Conservation (phyloP, 1,140 invertebrate genomes). For the Mycetomoellerius zeteki region DNA sequence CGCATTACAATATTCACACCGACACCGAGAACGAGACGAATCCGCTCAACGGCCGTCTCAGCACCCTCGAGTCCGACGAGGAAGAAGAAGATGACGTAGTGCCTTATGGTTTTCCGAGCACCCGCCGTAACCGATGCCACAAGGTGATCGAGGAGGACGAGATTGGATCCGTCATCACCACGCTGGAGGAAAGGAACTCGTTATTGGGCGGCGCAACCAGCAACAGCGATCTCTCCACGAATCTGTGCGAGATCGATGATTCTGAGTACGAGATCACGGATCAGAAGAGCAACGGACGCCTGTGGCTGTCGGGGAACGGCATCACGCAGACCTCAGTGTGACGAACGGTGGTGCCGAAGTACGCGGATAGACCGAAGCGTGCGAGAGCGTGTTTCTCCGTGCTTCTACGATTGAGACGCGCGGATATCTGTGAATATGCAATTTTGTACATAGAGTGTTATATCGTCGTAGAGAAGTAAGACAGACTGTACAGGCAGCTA, state of each 20-base stretch:
- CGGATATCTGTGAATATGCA: constrained; percentile 78
- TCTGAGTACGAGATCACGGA: constrained; percentile 91
- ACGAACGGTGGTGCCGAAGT: constrained; percentile 79
- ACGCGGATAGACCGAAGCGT: constrained; percentile 60
- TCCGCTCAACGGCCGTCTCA: constrained; percentile 85
- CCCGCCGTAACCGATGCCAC: constrained; percentile 87
- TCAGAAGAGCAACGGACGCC: constrained; percentile 86
- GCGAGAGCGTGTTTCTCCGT: constrained; percentile 67
- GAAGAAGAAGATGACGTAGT: constrained; percentile 89
- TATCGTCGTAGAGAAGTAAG: constrained; percentile 72
- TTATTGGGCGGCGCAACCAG: constrained; percentile 91
- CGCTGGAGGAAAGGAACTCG: constrained; percentile 91
- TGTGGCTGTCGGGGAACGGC: constrained; percentile 85
- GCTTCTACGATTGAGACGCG: constrained; percentile 71
- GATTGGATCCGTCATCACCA: constrained; percentile 88
- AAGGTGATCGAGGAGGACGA: constrained; percentile 86
- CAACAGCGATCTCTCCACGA: constrained; percentile 94
- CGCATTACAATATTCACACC: constrained; percentile 91
- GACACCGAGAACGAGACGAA: constrained; percentile 89
- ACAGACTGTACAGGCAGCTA: constrained; percentile 82
- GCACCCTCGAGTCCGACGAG: constrained; percentile 84
- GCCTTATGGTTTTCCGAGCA: constrained; percentile 90
- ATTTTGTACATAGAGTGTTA: constrained; percentile 81
- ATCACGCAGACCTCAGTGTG: constrained; percentile 89
- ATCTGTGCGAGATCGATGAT: constrained; percentile 97